These are phyloP conservation scores for Setipinna tenuifilis DNA, from an alignment of 2,797 vertebrate genomes.

Conservation along the genomic window DNA sequence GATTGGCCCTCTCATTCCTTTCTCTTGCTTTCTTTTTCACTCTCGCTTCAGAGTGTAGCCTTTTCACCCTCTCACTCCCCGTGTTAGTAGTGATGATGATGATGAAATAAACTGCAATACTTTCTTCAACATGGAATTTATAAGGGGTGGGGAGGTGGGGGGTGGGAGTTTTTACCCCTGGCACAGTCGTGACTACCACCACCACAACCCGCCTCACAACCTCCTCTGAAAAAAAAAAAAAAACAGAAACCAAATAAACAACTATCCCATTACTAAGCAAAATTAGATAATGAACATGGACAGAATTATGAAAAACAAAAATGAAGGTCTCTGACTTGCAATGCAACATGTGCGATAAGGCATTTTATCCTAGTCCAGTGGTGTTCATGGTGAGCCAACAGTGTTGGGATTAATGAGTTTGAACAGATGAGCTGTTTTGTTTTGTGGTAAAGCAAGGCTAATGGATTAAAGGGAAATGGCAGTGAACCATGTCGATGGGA, in stretches of 20 bases:
- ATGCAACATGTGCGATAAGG: neutral
- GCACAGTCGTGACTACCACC: conserved; percentile 80
- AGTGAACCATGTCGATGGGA: neutral
- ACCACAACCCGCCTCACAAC: conserved; percentile 76
- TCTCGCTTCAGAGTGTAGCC: conserved; percentile 72
- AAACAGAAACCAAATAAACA: conserved; percentile 44
- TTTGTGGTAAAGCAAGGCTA: conserved; percentile 6
- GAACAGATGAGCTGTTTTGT: conserved; percentile 15
- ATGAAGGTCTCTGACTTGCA: conserved; percentile 34
- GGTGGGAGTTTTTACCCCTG: conserved; percentile 75
- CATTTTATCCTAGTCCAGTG: neutral
- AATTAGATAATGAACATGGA: conserved; percentile 68
- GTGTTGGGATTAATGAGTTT: conserved; percentile 16
- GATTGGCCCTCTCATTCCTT: conserved; percentile 39
- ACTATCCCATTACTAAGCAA: conserved; percentile 80
- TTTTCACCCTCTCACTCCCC: conserved; percentile 79
- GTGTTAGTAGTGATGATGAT: conserved; percentile 78
- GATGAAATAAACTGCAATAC: conserved; percentile 75
- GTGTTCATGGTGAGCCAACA: neutral
- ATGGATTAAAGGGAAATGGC: conserved; percentile 37
- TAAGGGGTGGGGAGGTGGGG: conserved; percentile 55
- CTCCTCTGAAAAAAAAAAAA: conserved; percentile 72
- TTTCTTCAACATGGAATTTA: conserved; percentile 78
- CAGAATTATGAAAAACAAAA: conserved; percentile 41
- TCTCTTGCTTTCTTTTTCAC: conserved; percentile 56